Evolutionary conservation across 2,113 vertebrate genomes (phyloP), one percentile per base, ranked within the genome.

Genomic region (Garra rufa): DNA sequence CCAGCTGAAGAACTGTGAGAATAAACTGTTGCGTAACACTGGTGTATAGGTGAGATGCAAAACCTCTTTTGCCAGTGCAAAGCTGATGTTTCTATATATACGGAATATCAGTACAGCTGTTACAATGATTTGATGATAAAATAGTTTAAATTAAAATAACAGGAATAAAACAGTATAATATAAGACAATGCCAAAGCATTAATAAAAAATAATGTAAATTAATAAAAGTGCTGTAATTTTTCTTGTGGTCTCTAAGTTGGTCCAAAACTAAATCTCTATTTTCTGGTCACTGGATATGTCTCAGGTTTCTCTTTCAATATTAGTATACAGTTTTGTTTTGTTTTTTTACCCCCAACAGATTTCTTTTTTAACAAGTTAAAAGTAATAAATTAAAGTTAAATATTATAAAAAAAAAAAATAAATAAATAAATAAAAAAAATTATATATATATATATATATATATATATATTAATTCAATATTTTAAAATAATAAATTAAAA

Each of bases 1-100:
- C 4, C 8, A 83, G 30, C 28, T 28, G n/a, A 83, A 83, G n/a
- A 44, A 75, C 24, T 83, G 24, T 34, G 55, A 84, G 73, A 46
- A 24, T 0, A 1, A 59, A 9, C 2, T 2, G 59, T 76, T 84
- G 38, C 44, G 48, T 75, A 83, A 48, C 14, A 48, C 28, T 48
- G 11, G 14, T 24, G 13, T 75, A 14, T 41, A 34, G 11, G 57
- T 50, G 44, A 81, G 17, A 67, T 34, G 8, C 28, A 67, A 19
- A 67, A 34, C 28, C 15, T 34, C 28, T 34, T 67, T 30, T 63
- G 26, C 61, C 26, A 30, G 13, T 6, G 26, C 4, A 61, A 61
- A 26, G 24, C 24, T 26, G 24, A 61, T 57, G 50, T 14, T 52
- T 52, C 5, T 52, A 6, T 52, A n/a, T 10, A 24, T 52, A 52